Base-by-base conservation (phyloP, 2,113 vertebrate genomes). In the Actenoides hombroni region DNA sequence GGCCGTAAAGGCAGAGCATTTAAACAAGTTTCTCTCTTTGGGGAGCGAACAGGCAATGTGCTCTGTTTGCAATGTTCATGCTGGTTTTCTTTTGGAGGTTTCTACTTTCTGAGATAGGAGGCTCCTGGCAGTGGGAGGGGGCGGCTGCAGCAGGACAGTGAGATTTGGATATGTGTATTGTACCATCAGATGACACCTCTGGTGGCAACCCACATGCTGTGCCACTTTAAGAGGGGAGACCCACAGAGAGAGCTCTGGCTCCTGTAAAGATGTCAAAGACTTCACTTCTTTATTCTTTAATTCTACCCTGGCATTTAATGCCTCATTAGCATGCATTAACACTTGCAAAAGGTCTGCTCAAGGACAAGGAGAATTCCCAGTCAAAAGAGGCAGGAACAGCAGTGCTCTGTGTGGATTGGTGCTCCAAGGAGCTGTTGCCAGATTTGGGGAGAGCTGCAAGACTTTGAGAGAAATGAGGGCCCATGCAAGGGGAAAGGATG, bases 301-400 rank as follows among this genome's bases (percentile, higher is more conserved):
- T 92, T 95, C 88, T 94, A 61, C 61, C 48, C 11, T 33, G 83
- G 91, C 24, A 79, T 83, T 96, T 94, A 92, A 83, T 59, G 81
- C 57, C 94, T 96, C 96, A 97, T 97, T 97, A 96, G 86, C 91
- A 97, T 97, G 91, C 95, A 61, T 80, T 95, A 91, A 91, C 1
- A 14, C 69, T 92, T 76, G 91, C 83, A 83, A 83, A 91, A 76
- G 86, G 83, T 89, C 95, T 0, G 5, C 83, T 76, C 8, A 9
- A 82, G 85, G 69, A 56, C 88, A 89, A 90, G 80, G 37, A 91
- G 83, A 90, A 93, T 91, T 13, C 12, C 25, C 90, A 76, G 49
- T 94, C 92, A 96, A 96, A 96, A 92, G 94, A 83, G 59, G 74
- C 70, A 84, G 68, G 48, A 93, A 93, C 92, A 95, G 96, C 94